Evolutionary conservation across 2,888 invertebrate species (phyloP), one percentile per base, ranked within the genome.

Genomic region (Minunthozetes semirufus): DNA sequence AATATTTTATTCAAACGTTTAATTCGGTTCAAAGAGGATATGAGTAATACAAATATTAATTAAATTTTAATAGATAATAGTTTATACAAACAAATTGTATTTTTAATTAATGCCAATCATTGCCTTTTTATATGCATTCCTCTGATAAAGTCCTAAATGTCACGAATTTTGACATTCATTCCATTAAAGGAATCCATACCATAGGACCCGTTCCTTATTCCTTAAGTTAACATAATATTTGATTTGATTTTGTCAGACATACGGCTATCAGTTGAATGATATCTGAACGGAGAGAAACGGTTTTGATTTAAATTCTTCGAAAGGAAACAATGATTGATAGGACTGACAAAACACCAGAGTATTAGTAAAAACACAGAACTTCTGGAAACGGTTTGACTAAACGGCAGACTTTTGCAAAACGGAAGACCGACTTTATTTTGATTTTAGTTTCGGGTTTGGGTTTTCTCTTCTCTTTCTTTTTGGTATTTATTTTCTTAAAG

Each of bases 311-410:
- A 22, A 59, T 27, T 25, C 13, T 59, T 59, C 27, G 4, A 19
- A 25, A 53, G 53, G 59, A 59, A 59, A 59, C 59, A 59, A 59
- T 59, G 59, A 59, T 59, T 59, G 59, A 59, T 59, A 59, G 59
- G 27, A 25, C 11, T 59, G 59, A 25, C 27, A 59, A 25, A 11
- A 59, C 27, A 59, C 15, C 19, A 59, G 25, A 25, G 22, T 59
- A 27, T 13, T 25, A 25, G 1, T 5, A 22, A 8, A 25, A 59
- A 25, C 25, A 25, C 22, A 59, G 15, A 22, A 42, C 42, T 42
- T 42, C 42, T 42, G 42, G 8, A 42, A 42, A 42, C 13, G 1
- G 42, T 42, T 17, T 19, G 19, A 53, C 22, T 53, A 19, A 53
- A 19, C 6, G 53, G 1, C 19, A 53, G 6, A 53, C 53, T 22